These are phyloP conservation scores for Eilema griseolum DNA, from an alignment of 2,888 invertebrate genomes.

Conservation along the genomic window DNA sequence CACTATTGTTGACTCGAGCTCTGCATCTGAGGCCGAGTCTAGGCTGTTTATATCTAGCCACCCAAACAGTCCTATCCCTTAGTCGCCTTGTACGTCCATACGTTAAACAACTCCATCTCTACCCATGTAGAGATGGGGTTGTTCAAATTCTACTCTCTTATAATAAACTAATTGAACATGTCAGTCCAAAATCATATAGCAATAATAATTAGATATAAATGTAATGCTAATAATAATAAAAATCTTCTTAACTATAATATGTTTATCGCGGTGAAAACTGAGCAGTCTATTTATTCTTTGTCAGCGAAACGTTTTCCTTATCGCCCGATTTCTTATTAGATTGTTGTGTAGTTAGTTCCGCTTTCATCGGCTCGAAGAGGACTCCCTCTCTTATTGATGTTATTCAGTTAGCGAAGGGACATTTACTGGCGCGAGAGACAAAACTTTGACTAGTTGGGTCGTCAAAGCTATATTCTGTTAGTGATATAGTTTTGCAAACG, in stretches of 20 bases:
- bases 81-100: too few species aligned
- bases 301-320: conserved; percentile 82
- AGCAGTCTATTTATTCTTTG: conserved; percentile 76
- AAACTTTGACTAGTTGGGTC: conserved; percentile 76
- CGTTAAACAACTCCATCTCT: too few species aligned
- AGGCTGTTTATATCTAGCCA: too few species aligned
- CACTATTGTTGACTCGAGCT: too few species aligned
- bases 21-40: too few species aligned
- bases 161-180: too few species aligned
- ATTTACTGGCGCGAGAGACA: conserved; percentile 73
- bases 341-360: conserved; percentile 73
- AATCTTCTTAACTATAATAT: conserved; percentile 43
- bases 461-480: conserved; percentile 64
- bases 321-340: conserved; percentile 79
- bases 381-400: conserved; percentile 72
- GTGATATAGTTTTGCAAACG: conserved; percentile 37
- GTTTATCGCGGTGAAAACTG: conserved; percentile 66
- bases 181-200: background rate
- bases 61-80: too few species aligned
- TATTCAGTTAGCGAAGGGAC: conserved; percentile 78
- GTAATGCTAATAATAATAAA: background rate
- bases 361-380: conserved; percentile 57
- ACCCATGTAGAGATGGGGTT: too few species aligned
- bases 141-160: too few species aligned
- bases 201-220: background rate